Evolutionary conservation across 2,888 invertebrate genomes (phyloP).

Genomic region (Lithophane leautieri): DNA sequence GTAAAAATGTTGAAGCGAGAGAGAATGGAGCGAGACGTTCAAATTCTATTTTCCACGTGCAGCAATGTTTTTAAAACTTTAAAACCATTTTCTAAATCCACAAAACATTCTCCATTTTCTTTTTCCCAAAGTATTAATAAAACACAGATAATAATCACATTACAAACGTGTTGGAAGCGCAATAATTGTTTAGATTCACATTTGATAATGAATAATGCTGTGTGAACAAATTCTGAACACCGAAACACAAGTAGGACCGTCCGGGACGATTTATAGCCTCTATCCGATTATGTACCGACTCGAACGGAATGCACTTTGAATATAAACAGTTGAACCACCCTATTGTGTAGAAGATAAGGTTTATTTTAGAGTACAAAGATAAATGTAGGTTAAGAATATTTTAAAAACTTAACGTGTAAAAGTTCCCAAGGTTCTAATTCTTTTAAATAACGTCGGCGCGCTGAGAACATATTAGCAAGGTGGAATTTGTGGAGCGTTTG

Average conservation of each 20-base stretch:
- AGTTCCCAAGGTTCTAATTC: constrained; percentile 65
- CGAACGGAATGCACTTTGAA: constrained; percentile 75
- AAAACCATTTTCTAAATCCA: constrained; percentile 31
- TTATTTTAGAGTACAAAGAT: constrained; percentile 21
- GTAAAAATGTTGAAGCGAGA: not conserved
- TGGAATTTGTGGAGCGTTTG: constrained; percentile 56
- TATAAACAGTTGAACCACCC: constrained; percentile 57
- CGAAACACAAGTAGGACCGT: constrained; percentile 72
- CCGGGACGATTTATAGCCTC: constrained; percentile 75
- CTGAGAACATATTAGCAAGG: constrained; percentile 63
- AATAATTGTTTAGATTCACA: constrained; percentile 74
- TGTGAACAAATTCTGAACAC: constrained; percentile 81
- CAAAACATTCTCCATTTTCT: constrained; percentile 12
- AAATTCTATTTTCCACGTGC: constrained; percentile 5
- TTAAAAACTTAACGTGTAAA: constrained; percentile 67
- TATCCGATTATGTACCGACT: constrained; percentile 76
- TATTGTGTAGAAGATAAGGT: constrained; percentile 29
- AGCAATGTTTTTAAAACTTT: constrained; percentile 15
- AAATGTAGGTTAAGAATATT: constrained; percentile 68
- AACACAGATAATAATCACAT: constrained; percentile 57
- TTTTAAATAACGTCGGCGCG: constrained; percentile 64
- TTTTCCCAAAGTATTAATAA: constrained; percentile 55
- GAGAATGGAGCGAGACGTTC: constrained; percentile 3
- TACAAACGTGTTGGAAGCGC: constrained; percentile 62
- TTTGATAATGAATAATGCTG: constrained; percentile 76